Percentiles rank a stretch among this genome's conserved stretches.
These are phyloP conservation scores for Spodoptera picta DNA, from an alignment of 2,888 invertebrate genomes.

Conservation along the genomic window DNA sequence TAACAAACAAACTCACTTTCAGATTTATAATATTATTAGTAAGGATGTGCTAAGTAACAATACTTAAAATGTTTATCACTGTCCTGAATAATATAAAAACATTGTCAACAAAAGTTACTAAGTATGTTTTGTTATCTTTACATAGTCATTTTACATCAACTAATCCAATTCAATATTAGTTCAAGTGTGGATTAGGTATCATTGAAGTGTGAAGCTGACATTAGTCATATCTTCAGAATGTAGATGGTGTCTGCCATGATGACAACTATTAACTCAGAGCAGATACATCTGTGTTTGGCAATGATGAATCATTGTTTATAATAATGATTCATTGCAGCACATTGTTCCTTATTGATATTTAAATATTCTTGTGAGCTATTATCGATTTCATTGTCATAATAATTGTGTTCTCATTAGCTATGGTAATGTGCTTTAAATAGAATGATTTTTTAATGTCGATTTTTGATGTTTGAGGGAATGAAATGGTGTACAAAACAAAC, in stretches of 20 bases:
- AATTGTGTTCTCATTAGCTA: slow-evolving; percentile 62
- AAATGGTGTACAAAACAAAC: background rate
- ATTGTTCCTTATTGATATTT: slow-evolving; percentile 55
- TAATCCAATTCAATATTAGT: slow-evolving; percentile 58
- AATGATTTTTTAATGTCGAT: slow-evolving; percentile 1
- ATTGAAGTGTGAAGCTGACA: slow-evolving; percentile 33
- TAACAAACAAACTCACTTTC: too few species aligned
- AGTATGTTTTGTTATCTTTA: too few species aligned
- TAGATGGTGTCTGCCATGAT: slow-evolving; percentile 60
- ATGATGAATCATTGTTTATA: slow-evolving; percentile 70
- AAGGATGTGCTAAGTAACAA: too few species aligned
- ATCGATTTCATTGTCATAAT: slow-evolving; percentile 56
- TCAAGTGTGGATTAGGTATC: slow-evolving; percentile 54
- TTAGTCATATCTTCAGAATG: slow-evolving; percentile 67
- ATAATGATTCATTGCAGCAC: slow-evolving; percentile 69
- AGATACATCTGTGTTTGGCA: slow-evolving; percentile 75
- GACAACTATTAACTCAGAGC: slow-evolving; percentile 58
- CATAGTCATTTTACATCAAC: slow-evolving; percentile 9
- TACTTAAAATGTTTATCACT: too few species aligned
- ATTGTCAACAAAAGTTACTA: too few species aligned
- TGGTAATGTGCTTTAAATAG: slow-evolving; percentile 52
- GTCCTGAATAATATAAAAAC: too few species aligned
- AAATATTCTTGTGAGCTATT: slow-evolving; percentile 47
- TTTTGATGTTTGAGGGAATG: background rate
- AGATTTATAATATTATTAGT: too few species aligned